Base-by-base conservation (phyloP, 30 jellyfish, hydroid and myxozoan genomes). In the Hydractinia echinata region DNA sequence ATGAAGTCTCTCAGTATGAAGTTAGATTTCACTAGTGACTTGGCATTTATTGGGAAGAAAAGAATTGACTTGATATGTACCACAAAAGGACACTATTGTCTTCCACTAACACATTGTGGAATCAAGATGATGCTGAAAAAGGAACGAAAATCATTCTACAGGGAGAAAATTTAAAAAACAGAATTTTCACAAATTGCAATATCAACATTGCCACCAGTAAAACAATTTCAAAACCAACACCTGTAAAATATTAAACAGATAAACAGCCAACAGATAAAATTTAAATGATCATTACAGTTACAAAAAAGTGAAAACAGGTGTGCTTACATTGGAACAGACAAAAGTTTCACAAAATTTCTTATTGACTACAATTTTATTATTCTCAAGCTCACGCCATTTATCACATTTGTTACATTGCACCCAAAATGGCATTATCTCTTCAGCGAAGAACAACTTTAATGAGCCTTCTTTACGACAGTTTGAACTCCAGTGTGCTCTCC, bases 371-470 rank as follows among this genome's bases (percentile, higher is more conserved):
- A 8, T 66, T 10, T 49, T 66, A 7, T 55, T 62, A 72, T 83
- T 83, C 8, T 81, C 50, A 4, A 67, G 82, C n/a, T 79, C 30
- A 10, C 96, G 91, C 97, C 97, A 91, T 79, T 91, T 91, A 6
- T 64, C 76, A 66, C 97, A 91, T 21, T 77, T 66, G 7, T 68
- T 39, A 70, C 97, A 91, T 16, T 81, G 66, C 15, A 67, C 61
- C 97, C 97, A 91, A 70, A 86, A 91, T 48, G 87, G 80, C 5
- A 91, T 86, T 53, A 86, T 77, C 72, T 91, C 96, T 72, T 91
- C 97, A 14, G 95, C 91, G 90, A 91, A 81, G 85, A 91, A 91
- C n/a, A 86, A 66, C 55, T 85, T 91, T 14, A 91, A 30, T 50
- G 84, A 61, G 21, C 81, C 91, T 80, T 91, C 97, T 66, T 79